Evolutionary conservation across 2,888 invertebrate species (phyloP), one percentile per base, ranked within the genome.

Genomic region (Chironomus riparius): DNA sequence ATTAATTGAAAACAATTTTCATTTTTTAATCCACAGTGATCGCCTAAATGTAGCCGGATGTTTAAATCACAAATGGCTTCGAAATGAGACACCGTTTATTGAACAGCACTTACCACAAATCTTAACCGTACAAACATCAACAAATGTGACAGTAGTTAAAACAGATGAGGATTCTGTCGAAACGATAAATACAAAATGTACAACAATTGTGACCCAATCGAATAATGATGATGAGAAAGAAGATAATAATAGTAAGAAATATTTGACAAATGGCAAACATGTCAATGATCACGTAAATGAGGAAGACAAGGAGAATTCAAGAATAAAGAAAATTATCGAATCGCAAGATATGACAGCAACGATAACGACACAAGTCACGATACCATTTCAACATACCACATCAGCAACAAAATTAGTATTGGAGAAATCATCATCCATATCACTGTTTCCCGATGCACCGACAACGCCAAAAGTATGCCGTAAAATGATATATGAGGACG

Each of bases 41-140:
- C 91, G 96, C 85, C 89, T 96, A 86, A 91, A 92, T 83, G 94
- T 94, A 82, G 88, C 90, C 81, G 92, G 94, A 85, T 92, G 96
- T 86, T 89, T 96, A 83, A 90, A 93, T 83, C 96, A 97, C 86
- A 89, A 92, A 81, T 97, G 96, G 97, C 88, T 97, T 80, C 87
- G 87, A 85, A 88, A 88, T 85, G 88, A 87, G 80, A 83, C 85
- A 69, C 48, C 69, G 21, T 48, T 28, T 18, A 56, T 15, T 18
- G 56, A 18, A 56, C 56, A 56, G 18, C 68, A 56, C 69, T 22
- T 10, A 80, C 76, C 80, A 22, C 62, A 77, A 47, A 24, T 47
- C 24, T 38, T 77, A 77, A 71, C 68, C 73, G 68, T 70, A 68
- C 48, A 76, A 76, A 70, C 47, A 78, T 62, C 38, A 38, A 38